Conservation (phyloP, 2,113 vertebrate species). For the Chiloscyllium plagiosum region DNA sequence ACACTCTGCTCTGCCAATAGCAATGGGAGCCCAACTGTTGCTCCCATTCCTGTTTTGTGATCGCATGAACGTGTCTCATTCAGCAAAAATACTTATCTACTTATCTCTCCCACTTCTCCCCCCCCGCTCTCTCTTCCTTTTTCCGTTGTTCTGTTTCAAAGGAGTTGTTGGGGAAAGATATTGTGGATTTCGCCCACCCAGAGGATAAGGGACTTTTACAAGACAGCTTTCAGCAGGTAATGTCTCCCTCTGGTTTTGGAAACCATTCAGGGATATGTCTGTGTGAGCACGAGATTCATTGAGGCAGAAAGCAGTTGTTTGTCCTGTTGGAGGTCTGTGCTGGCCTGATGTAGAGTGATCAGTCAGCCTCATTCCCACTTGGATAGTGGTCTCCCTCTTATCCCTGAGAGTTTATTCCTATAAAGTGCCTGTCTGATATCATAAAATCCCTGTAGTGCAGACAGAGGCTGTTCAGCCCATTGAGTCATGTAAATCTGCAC, state of each 20-base stretch:
- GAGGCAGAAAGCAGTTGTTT: not conserved
- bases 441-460: no score
- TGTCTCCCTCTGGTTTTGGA: not conserved
- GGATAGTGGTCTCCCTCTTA: no score
- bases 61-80: no score
- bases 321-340: not conserved
- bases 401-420: no score
- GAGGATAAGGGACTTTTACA: constrained; percentile 87
- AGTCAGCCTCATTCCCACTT: no score
- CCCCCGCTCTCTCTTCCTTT: no score
- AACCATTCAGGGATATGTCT: no score
- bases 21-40: not conserved
- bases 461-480: no score
- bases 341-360: not conserved
- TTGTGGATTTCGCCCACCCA: constrained; percentile 85
- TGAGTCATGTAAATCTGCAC: no score
- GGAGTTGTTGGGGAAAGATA: constrained; percentile 90
- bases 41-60: not conserved
- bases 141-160: constrained; percentile 45
- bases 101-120: not conserved
- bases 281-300: not conserved
- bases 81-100: not conserved
- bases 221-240: constrained; percentile 94
- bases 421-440: no score
- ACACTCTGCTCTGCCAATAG: not conserved